Evolutionary conservation across 2,888 invertebrate genomes (phyloP).

Genomic region (Calameuta idolon): DNA sequence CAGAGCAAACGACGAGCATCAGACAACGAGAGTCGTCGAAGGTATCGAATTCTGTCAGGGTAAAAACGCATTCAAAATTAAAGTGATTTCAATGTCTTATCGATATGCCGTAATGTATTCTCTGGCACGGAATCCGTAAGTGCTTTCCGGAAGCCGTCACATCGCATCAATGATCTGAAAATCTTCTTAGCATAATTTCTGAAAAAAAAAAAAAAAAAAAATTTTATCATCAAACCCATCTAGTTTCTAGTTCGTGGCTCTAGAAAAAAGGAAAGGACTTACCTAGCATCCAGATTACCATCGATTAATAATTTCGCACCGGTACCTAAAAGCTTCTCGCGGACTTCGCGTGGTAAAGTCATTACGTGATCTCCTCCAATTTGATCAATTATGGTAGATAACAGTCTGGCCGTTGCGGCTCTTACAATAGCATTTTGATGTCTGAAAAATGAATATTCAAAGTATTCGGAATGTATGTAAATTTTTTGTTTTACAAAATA

Average conservation of each 20-base stretch:
- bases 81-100: conserved; percentile 80
- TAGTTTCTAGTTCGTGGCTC: neutral
- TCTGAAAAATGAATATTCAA: conserved; percentile 45
- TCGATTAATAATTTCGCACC: conserved; percentile 88
- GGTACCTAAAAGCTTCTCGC: conserved; percentile 82
- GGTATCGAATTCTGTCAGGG: neutral
- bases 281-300: conserved; percentile 88
- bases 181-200: conserved; percentile 82
- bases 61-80: conserved; percentile 44
- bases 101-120: conserved; percentile 83
- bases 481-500: conserved; percentile 2
- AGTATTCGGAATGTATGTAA: neutral
- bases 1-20: neutral
- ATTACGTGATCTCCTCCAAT: conserved; percentile 81
- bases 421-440: conserved; percentile 92
- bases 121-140: conserved; percentile 85
- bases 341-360: conserved; percentile 79
- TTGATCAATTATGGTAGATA: conserved; percentile 79
- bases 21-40: neutral
- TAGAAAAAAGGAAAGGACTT: conserved; percentile 30
- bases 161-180: conserved; percentile 78
- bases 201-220: too few species aligned
- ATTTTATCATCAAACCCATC: conserved; percentile 4
- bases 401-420: conserved; percentile 83
- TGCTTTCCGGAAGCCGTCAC: conserved; percentile 81